Evolutionary conservation across 2,888 invertebrate species (phyloP).

Genomic region (Agonopterix subpropinquella): DNA sequence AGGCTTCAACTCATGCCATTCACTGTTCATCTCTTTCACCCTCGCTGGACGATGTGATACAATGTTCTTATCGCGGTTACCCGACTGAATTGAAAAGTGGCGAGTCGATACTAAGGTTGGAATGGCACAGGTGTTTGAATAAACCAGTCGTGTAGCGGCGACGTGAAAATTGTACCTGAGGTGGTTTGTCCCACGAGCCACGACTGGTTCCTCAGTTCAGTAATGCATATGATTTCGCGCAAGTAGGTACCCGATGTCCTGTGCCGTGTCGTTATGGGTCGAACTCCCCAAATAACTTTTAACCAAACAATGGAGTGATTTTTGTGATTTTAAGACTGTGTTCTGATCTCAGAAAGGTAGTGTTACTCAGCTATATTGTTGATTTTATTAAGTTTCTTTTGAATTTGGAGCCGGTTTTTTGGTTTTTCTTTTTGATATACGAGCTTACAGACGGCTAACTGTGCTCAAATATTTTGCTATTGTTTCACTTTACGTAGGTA

Average conservation of each 20-base stretch:
- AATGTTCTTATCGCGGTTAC: conserved; percentile 38
- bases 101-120: conserved; percentile 8
- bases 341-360: conserved; percentile 46
- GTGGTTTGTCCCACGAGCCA: conserved; percentile 35
- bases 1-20: conserved; percentile 43
- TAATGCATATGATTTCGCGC: conserved; percentile 45
- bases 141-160: conserved; percentile 33
- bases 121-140: conserved; percentile 20
- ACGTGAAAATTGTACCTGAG: conserved; percentile 64
- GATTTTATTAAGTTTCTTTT: conserved; percentile 10
- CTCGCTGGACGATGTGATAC: conserved; percentile 41
- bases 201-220: conserved; percentile 37
- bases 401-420: conserved; percentile 31
- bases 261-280: conserved; percentile 13
- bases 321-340: conserved; percentile 43
- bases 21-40: conserved; percentile 54
- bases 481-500: conserved; percentile 10
- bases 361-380: conserved; percentile 8
- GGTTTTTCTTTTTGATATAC: conserved; percentile 28
- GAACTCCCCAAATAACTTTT: conserved; percentile 13
- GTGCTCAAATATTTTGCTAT: conserved; percentile 28
- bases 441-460: conserved; percentile 30
- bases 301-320: conserved; percentile 46
- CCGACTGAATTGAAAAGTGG: conserved; percentile 16
- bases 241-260: conserved; percentile 20